phyloP scores from a whole-genome alignment of 2,113 vertebrate species.

The Elephas maximus region DNA sequence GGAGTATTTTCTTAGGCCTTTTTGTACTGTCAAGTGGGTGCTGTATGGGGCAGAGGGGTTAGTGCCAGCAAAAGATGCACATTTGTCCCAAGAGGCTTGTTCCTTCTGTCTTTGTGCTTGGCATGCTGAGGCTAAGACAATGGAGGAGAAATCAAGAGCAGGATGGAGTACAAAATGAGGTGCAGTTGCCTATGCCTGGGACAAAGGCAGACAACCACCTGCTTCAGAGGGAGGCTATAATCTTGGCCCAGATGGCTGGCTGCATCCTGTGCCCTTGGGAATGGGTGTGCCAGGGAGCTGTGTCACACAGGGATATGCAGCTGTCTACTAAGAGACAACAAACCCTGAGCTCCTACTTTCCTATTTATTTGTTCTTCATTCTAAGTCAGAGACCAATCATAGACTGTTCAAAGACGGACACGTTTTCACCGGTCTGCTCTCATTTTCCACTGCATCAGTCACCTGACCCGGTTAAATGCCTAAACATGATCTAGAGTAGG shows the following conservation, averaged over 20 bases:
- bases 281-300: constrained; percentile 50
- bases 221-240: constrained; percentile 41
- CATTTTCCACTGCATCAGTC: background rate
- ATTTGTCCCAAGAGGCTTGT: background rate
- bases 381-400: background rate
- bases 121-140: constrained; percentile 43
- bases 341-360: background rate
- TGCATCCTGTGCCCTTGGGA: constrained; percentile 47
- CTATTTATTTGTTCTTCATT: background rate
- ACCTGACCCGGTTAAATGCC: background rate
- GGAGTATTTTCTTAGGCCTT: background rate
- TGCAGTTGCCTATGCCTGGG: constrained; percentile 13
- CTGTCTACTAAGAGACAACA: constrained; percentile 40
- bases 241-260: constrained; percentile 65
- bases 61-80: background rate
- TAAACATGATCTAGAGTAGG: background rate
- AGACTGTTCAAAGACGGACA: background rate
- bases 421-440: background rate
- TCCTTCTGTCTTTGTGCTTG: constrained; percentile 26
- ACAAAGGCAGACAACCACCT: constrained; percentile 66
- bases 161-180: background rate
- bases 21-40: background rate
- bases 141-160: constrained; percentile 58
- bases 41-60: background rate
- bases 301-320: background rate